phyloP scores from a whole-genome alignment of 1,140 invertebrate species.

The Pogonus chalceus region DNA sequence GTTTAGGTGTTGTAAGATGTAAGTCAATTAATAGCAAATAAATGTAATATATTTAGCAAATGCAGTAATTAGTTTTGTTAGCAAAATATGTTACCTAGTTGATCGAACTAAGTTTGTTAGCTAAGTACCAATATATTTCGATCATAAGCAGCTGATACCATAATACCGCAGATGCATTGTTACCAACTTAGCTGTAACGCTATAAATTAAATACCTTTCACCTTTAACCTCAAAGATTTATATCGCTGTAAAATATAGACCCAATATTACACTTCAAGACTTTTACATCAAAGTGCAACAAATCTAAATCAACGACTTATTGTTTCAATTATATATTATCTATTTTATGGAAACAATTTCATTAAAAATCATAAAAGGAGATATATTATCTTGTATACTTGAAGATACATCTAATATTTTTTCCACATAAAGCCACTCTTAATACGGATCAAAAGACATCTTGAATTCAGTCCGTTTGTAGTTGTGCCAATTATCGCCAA shows the following conservation, averaged over 20 bases:
- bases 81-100: background rate
- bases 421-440: background rate
- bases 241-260: too few relatives aligned
- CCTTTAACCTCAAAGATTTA: too few relatives aligned
- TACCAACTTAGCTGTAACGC: background rate
- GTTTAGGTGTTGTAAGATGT: background rate
- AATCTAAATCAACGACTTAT: too few relatives aligned
- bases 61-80: background rate
- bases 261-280: too few relatives aligned
- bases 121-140: conserved; percentile 1
- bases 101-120: background rate
- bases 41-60: background rate
- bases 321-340: too few relatives aligned
- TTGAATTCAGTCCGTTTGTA: conserved; percentile 4
- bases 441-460: conserved; percentile 6
- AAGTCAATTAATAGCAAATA: background rate
- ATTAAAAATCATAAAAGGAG: too few relatives aligned
- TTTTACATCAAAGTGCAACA: too few relatives aligned
- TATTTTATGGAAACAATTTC: too few relatives aligned
- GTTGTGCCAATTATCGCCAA: conserved; percentile 1
- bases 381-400: too few relatives aligned
- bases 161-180: background rate
- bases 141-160: conserved; percentile 1
- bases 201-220: too few relatives aligned
- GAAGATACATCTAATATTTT: conserved; percentile 1